phyloP scores from a whole-genome alignment of 1,140 invertebrate genomes.

The Schmidtea mediterranea region DNA sequence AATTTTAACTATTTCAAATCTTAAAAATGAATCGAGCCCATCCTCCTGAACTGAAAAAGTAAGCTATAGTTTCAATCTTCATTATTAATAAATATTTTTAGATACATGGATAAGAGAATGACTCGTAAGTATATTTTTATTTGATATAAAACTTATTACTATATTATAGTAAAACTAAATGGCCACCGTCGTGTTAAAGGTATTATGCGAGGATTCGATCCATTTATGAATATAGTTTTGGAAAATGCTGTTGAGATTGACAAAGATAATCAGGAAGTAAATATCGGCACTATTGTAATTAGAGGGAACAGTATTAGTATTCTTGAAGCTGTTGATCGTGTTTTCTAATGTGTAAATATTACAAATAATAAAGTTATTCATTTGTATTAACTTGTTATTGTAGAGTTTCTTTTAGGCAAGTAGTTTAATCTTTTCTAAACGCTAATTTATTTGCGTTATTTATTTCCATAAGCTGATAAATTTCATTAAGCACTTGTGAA shows the following conservation, averaged over 20 bases:
- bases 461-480: too few species aligned
- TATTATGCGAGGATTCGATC: not conserved
- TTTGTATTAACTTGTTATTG: too few species aligned
- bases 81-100: not conserved
- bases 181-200: constrained; percentile 1
- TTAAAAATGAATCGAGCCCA: too few species aligned
- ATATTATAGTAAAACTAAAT: constrained; percentile 2
- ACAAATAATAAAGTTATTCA: too few species aligned
- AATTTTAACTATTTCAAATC: too few species aligned
- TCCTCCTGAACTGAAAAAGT: too few species aligned
- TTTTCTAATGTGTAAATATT: too few species aligned
- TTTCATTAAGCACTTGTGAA: too few species aligned
- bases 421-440: too few species aligned
- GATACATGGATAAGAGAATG: constrained; percentile 2
- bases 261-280: not conserved
- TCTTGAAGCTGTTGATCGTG: not conserved
- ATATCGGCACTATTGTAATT: constrained; percentile 1
- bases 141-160: not conserved
- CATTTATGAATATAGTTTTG: constrained; percentile 3
- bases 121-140: not conserved
- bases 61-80: too few species aligned
- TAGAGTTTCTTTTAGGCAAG: too few species aligned
- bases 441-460: too few species aligned
- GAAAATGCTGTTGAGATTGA: not conserved
- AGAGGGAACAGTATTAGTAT: constrained; percentile 1